Evolutionary conservation across 1,140 invertebrate genomes (phyloP).

Genomic region (Pygmarrhopalites habei): DNA sequence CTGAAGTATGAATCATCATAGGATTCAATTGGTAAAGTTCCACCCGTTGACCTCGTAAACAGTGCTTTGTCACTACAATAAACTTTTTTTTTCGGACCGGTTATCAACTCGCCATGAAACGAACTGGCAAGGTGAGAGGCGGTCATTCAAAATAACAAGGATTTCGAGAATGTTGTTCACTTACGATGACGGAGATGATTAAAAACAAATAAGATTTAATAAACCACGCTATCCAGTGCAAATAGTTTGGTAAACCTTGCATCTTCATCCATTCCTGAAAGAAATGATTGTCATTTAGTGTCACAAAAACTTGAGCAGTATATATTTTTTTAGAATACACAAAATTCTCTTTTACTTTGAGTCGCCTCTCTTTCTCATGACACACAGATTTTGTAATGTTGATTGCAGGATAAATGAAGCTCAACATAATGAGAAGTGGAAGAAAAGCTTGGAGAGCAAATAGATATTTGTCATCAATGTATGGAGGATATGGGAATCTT

Average conservation of each 20-base stretch:
- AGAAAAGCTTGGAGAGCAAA: constrained; percentile 60
- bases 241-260: constrained; percentile 51
- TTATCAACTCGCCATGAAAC: too few relatives aligned
- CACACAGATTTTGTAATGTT: constrained; percentile 64
- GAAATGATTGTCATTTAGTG: too few relatives aligned
- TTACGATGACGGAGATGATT: constrained; percentile 47
- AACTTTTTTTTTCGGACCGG: too few relatives aligned
- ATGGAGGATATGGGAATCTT: constrained; percentile 67
- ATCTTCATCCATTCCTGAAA: background rate
- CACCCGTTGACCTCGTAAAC: too few relatives aligned
- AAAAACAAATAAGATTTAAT: constrained; percentile 65
- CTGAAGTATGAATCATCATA: too few relatives aligned
- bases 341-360: constrained; percentile 45
- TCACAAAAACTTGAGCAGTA: background rate
- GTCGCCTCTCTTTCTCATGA: constrained; percentile 51
- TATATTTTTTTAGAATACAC: background rate
- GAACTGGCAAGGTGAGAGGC: too few relatives aligned
- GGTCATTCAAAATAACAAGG: too few relatives aligned
- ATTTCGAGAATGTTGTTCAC: too few relatives aligned
- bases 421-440: constrained; percentile 67
- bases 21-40: too few relatives aligned
- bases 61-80: too few relatives aligned
- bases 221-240: constrained; percentile 80
- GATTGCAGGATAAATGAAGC: constrained; percentile 68
- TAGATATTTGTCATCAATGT: constrained; percentile 61